Evolutionary conservation across 2,113 vertebrate genomes (phyloP), one percentile per base, ranked within the genome.

Genomic region (Erythrocercus mccallii): DNA sequence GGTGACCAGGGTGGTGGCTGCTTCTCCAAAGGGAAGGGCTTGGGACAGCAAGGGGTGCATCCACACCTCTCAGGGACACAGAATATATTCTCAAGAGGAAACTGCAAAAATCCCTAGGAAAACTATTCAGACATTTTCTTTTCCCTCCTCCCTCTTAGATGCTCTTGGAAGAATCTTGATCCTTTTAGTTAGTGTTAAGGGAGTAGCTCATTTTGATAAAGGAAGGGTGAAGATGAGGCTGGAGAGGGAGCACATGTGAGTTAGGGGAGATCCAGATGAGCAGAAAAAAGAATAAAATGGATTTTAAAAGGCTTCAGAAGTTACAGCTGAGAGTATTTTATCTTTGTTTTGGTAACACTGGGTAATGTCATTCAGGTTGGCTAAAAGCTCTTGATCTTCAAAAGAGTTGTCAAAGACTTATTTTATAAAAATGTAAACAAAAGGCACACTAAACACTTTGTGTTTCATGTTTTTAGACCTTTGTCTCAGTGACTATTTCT

Each of bases 311-410:
- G 5, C 22, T 70, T 76, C 74, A 69, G 57, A 80, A 72, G 16
- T 65, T 76, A 50, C 16, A 58, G 24, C 9, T 69, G 30, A 62
- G 17, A 33, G 14, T 58, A 82, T 89, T 79, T 89, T 6, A 45
- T 76, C 45, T 73, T 94, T 79, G 45, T 86, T 95, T 84, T 88
- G 65, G 25, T 89, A 90, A 70, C 62, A 73, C 10, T 13, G 7
- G 15, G 6, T 61, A 51, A 80, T 79, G 42, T 72, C 57, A 78
- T 74, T 84, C 25, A 38, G 6, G 8, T n/a, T 76, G 78, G 27
- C 35, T 92, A 54, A 80, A 87, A 76, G 16, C 4, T 15, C 15
- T 79, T 58, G 23, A 9, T 87, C 45, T 94, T 89, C 54, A 56
- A 44, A 85, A 72, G 11, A 69, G 6, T 82, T 85, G 42, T 50